Base-by-base conservation (phyloP, 2,797 vertebrate genomes). In the Austrolebias charrua region DNA sequence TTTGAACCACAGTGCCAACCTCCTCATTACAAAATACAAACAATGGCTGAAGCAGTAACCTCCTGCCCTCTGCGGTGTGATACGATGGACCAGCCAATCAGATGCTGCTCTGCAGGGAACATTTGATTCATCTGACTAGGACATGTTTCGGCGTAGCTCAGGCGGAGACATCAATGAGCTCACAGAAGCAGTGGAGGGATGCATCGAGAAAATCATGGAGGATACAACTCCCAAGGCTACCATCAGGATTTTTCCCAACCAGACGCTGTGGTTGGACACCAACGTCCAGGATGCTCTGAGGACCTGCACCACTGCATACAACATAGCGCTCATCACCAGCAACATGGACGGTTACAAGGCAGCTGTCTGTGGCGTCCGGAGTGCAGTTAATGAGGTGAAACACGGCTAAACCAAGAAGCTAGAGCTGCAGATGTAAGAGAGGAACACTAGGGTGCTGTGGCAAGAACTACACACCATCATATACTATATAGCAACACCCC, bases 291-390 rank as follows among this genome's bases (percentile, higher is more conserved):
- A 33, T 0, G 16, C 29, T 33, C 50, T 33, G 42, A 63, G 28
- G 29, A 46, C 29, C 28, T 10, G 18, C 49, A 12, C n/a, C 11
- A 1, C 50, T 6, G 1, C 50, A n/a, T 19, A 11, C 4, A 62
- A 20, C 11, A 1, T 1, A 8, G 0, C 6, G 18, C 16, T 53
- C 5, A 29, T 29, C 7, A 0, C 18, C 18, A 31, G 29, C 4
- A 44, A 54, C 50, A 38, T 4, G 50, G 43, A 15, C 12, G 10
- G 14, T 19, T 11, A 24, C 20, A 28, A 42, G 35, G 38, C 18
- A 20, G 33, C 35, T 13, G 14, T 18, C 11, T 20, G 40, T 8
- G 19, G 13, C 2, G 4, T 55, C 35, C 12, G 2, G n/a, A 55
- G 38, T 16, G 54, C 14, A 16, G 6, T 28, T 10, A 43, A 16